phyloP scores from a whole-genome alignment of 2,113 vertebrate genomes.

The Orycteropus afer region DNA sequence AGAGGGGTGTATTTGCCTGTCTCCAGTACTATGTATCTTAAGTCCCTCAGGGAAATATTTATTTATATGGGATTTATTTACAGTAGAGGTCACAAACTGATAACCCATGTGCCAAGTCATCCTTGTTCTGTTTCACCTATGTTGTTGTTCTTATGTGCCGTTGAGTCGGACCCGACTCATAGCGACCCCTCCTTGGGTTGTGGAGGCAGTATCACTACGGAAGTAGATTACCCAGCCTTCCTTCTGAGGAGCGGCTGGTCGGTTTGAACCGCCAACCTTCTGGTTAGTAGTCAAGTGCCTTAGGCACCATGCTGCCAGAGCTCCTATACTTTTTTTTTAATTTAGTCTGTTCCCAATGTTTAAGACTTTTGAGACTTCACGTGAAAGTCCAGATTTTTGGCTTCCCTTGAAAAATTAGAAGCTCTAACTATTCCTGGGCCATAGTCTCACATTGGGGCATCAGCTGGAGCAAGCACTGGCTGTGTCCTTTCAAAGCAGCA shows the following conservation, averaged over 20 bases:
- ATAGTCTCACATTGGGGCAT: neutral
- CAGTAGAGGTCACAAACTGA: neutral
- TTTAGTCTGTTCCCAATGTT: constrained; percentile 24
- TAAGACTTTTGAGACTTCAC: constrained; percentile 17
- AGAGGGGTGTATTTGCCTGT: neutral
- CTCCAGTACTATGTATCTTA: neutral
- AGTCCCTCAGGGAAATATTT: neutral
- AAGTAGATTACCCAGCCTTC: too few species aligned
- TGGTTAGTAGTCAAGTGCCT: too few species aligned
- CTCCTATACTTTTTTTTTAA: constrained; percentile 2
- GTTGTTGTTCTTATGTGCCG: too few species aligned
- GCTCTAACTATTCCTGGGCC: neutral
- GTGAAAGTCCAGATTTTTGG: constrained; percentile 1
- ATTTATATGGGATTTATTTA: neutral
- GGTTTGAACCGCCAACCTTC: too few species aligned
- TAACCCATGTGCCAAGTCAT: neutral
- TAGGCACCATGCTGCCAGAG: too few species aligned
- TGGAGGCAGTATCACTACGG: too few species aligned
- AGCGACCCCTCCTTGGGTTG: too few species aligned
- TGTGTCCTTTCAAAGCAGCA: neutral
- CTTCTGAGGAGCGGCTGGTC: too few species aligned
- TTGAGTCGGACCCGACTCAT: too few species aligned
- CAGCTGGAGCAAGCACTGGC: neutral
- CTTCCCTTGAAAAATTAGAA: neutral
- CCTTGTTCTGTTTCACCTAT: neutral